Conservation (phyloP, 1,140 invertebrate genomes). For the Lithobius niger region DNA sequence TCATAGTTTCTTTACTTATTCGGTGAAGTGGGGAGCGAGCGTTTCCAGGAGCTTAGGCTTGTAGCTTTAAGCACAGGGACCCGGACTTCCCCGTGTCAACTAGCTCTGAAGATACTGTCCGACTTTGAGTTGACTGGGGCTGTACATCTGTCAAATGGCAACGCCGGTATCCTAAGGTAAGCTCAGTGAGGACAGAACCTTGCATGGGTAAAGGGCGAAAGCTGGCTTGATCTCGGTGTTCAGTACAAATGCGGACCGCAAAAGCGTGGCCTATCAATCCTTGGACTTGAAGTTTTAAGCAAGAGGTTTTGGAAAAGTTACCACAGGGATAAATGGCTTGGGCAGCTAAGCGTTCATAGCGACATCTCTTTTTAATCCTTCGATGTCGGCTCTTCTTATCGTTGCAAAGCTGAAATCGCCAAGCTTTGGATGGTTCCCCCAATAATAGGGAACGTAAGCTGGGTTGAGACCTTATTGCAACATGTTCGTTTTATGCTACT, state of each 20-base stretch:
- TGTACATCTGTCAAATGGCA: constrained; percentile 66
- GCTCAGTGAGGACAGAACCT: constrained; percentile 71
- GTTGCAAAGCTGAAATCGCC: constrained; percentile 47
- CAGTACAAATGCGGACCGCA: constrained; percentile 56
- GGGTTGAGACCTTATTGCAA: too few relatives aligned
- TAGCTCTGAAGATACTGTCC: too few relatives aligned
- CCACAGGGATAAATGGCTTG: constrained; percentile 36
- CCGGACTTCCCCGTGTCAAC: too few relatives aligned
- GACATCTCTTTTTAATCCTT: constrained; percentile 43
- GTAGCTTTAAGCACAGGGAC: too few relatives aligned
- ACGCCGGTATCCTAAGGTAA: constrained; percentile 73
- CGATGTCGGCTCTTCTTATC: constrained; percentile 43
- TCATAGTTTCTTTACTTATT: too few relatives aligned
- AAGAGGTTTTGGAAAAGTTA: constrained; percentile 23
- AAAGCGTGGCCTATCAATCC: constrained; percentile 68
- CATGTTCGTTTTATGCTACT: too few relatives aligned
- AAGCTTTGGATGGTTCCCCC: constrained; percentile 63
- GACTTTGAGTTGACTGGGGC: constrained; percentile 75
- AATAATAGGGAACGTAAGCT: too few relatives aligned
- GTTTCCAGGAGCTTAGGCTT: too few relatives aligned
- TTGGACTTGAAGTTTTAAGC: constrained; percentile 30
- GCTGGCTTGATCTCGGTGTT: constrained; percentile 59
- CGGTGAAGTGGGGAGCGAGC: too few relatives aligned
- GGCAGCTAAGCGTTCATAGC: constrained; percentile 42
- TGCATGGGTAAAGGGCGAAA: constrained; percentile 71